Evolutionary conservation across 2,888 invertebrate species (phyloP), one percentile per base, ranked within the genome.

Genomic region (Andrena flavipes): DNA sequence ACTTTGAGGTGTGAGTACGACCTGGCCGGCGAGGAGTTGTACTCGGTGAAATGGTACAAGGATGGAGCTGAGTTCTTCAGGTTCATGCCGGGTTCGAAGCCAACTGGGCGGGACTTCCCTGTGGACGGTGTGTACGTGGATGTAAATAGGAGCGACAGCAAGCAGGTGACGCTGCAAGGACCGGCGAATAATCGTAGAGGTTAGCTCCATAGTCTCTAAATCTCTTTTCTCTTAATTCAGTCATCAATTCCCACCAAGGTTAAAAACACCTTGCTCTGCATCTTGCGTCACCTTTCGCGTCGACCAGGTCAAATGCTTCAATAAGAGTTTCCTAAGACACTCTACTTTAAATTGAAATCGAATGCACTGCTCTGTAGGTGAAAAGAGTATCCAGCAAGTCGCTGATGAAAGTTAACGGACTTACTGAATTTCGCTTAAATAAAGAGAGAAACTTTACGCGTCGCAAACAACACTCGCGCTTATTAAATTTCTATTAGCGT

Each of bases 11-110:
- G 94, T 82, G 91, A 92, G 8, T 94, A 94, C 86, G 91, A 94
- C 72, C 89, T 94, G 0, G 90, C 78, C 0, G 90, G 90, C 2
- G 86, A 89, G 64, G 91, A 91, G 10, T 82, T 94, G 7, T 93
- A 93, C 80, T 92, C 93, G n/a, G 92, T 94, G 23, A 93, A 90
- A 70, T 94, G 94, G 94, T 91, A 91, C 89, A 93, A 93, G 82
- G 92, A 93, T 69, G 90, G 88, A 16, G 81, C 81, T 3, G 91
- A 92, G 78, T 92, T 94, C 87, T 93, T 92, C 86, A 90, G 91
- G 76, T 94, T 87, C 76, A 91, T 89, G 90, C 93, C 93, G 0
- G 87, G 86, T 16, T 83, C 87, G 7, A 71, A 20, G 7, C 91
- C 91, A 3, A 74, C 88, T 2, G 90, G 90, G 4, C 88, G 89